These are phyloP conservation scores for Sardina pilchardus DNA, from an alignment of 2,113 vertebrate species.

Conservation along the genomic window DNA sequence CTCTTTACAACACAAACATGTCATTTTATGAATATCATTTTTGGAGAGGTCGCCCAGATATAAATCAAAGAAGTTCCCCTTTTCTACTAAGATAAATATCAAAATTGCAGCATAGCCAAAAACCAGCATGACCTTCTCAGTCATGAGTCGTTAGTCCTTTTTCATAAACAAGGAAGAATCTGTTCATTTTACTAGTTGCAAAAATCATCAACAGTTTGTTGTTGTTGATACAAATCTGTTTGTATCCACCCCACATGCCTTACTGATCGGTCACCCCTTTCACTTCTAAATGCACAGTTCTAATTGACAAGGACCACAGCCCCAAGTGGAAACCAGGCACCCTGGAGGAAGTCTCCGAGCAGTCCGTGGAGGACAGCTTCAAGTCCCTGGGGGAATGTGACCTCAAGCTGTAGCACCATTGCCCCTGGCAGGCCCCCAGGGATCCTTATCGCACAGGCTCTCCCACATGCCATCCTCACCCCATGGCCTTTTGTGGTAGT, in stretches of 20 bases:
- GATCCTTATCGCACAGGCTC: neutral
- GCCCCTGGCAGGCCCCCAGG: neutral
- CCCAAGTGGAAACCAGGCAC: slow-evolving; percentile 86
- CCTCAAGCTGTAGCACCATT: slow-evolving; percentile 73
- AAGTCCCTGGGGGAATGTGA: slow-evolving; percentile 81
- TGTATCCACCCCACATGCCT: neutral
- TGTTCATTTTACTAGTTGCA: neutral
- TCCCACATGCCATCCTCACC: neutral
- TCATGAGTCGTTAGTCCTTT: too few species aligned
- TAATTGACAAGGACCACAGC: slow-evolving; percentile 89
- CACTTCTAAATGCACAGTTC: slow-evolving; percentile 68
- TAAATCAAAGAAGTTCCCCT: too few species aligned
- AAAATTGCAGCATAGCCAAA: too few species aligned
- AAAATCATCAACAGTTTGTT: too few species aligned
- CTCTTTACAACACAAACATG: neutral
- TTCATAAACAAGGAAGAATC: neutral
- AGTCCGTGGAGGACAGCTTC: slow-evolving; percentile 79
- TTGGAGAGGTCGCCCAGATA: neutral
- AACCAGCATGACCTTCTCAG: neutral
- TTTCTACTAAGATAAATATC: neutral
- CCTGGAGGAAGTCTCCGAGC: slow-evolving; percentile 80
- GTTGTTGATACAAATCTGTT: too few species aligned
- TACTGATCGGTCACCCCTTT: neutral
- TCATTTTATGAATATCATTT: neutral
- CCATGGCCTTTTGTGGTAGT: neutral